Evolutionary conservation across 2,888 invertebrate genomes (phyloP).

Genomic region (Vesta saturnalis): DNA sequence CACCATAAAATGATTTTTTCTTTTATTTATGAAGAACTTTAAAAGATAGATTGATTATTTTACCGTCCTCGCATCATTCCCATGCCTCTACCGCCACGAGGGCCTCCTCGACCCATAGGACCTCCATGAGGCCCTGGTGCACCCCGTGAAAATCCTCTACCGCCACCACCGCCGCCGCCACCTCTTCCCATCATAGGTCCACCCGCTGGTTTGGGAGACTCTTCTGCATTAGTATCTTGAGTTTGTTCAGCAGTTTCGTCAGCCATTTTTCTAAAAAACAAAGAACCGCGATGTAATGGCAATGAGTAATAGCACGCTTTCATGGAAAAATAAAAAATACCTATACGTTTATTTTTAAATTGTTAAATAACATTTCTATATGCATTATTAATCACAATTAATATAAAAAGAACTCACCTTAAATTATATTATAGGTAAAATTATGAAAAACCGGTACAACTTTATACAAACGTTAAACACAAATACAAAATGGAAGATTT

Average conservation of each 20-base stretch:
- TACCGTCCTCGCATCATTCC: conserved; percentile 34
- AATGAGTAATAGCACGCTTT: not conserved
- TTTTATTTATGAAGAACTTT: too few relatives aligned
- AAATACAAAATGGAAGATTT: conserved; percentile 13
- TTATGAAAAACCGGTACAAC: too few relatives aligned
- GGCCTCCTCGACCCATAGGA: conserved; percentile 40
- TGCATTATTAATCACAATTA: too few relatives aligned
- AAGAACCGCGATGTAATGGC: not conserved
- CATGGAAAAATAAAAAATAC: not conserved
- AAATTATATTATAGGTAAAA: too few relatives aligned
- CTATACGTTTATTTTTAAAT: too few relatives aligned
- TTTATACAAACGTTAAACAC: not conserved
- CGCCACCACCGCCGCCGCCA: not conserved
- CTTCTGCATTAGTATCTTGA: conserved; percentile 19
- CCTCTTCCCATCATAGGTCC: conserved; percentile 6
- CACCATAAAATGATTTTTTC: too few relatives aligned
- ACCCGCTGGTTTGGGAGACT: conserved; percentile 1
- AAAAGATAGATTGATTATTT: not conserved
- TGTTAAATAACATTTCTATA: too few relatives aligned
- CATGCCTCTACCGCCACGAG: conserved; percentile 30
- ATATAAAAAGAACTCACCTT: too few relatives aligned
- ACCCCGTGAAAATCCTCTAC: conserved; percentile 42
- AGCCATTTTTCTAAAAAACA: not conserved
- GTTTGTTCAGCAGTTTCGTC: not conserved
- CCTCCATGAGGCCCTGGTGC: conserved; percentile 41